Evolutionary conservation across 2,888 invertebrate genomes (phyloP), one percentile per base, ranked within the genome.

Genomic region (Poecilobothrus nobilitatus): DNA sequence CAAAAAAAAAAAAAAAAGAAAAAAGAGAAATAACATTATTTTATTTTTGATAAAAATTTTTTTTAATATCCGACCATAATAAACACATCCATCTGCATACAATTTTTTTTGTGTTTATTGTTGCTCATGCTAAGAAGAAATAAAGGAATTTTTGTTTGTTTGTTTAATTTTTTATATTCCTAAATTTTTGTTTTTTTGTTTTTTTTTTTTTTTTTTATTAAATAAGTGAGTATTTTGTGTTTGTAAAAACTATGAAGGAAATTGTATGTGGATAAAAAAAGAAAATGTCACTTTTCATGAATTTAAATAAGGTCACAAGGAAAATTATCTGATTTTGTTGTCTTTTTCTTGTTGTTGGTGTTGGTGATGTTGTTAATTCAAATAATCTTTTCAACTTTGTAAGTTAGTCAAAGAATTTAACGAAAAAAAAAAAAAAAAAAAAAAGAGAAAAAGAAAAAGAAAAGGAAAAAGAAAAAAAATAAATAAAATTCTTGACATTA

Each of bases 201-300:
- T 53, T 53, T n/a, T 53, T 53, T 53, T 53, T 53, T n/a, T 53
- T 5, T 53, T 53, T 9, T 18, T 53, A 1, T 2, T 18, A 53
- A n/a, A 18, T 53, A 53, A 53, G n/a, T 18, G 53, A 53, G 18
- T 53, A 53, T 15, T 53, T 53, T 53, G 12, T 53, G 53, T 53
- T 53, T 53, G 53, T 53, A 53, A 53, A 53, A 53, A 53, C 18
- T 53, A 18, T 18, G 1, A 9, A n/a, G 15, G 15, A 53, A 53
- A 53, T 15, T 18, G 1, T 12, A 4, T 15, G 12, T 53, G 15
- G 18, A 53, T 1, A 18, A n/a, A 53, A 53, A 53, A 53, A 15
- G 53, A 53, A 53, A 41, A 18, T 53, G 53, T 53, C 53, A 53
- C 53, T 53, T 37, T 53, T 53, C 53, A 53, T 53, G 53, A 53